Percentiles rank a stretch among this genome's conserved stretches.
Conservation (phyloP, 2,797 vertebrate genomes). For the Falco columbarius region DNA sequence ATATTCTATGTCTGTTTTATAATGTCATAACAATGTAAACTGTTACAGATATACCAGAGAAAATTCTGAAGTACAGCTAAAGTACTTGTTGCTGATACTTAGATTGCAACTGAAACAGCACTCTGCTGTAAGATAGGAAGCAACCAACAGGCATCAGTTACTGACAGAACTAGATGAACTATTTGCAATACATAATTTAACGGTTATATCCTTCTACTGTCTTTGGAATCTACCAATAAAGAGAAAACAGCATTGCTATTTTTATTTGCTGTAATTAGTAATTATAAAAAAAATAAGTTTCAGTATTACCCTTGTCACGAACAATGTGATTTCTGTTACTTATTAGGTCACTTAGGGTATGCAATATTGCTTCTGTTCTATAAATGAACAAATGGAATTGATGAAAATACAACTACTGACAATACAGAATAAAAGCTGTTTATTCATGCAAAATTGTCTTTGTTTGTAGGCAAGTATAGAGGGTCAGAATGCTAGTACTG, state of each 20-base stretch:
- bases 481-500: background rate
- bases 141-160: background rate
- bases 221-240: background rate
- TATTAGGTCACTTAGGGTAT: background rate
- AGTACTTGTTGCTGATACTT: background rate
- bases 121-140: background rate
- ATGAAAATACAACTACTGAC: background rate
- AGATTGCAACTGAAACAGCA: background rate
- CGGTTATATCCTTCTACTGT: background rate
- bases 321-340: background rate
- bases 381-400: background rate
- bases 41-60: background rate
- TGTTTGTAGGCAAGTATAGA: background rate
- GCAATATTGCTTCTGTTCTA: background rate
- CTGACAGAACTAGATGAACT: background rate
- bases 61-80: background rate
- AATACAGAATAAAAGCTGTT: background rate
- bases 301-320: background rate
- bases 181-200: background rate
- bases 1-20: background rate
- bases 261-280: background rate
- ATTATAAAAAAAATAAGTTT: background rate
- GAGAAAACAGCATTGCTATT: background rate
- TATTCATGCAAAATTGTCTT: background rate
- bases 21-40: background rate